These are phyloP conservation scores for Theropithecus gelada DNA, from an alignment of 2,113 vertebrate species.

Conservation along the genomic window DNA sequence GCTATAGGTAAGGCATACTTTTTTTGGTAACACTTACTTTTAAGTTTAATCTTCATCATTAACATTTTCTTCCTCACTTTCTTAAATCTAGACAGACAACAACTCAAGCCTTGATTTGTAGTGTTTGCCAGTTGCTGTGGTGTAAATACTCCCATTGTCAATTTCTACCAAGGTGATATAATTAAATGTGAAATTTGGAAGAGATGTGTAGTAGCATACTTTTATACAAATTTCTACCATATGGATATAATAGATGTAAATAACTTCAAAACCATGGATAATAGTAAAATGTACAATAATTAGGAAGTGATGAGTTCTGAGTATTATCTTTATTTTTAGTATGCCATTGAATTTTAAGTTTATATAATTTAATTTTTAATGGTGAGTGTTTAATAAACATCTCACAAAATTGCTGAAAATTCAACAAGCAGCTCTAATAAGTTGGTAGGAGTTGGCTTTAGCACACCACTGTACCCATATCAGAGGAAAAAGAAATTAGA, in stretches of 20 bases:
- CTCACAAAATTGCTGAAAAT: neutral
- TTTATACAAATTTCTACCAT: neutral
- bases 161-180: neutral
- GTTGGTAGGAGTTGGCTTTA: neutral
- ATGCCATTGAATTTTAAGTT: neutral
- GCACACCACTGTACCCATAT: neutral
- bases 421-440: neutral
- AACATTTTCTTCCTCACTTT: neutral
- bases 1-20: neutral
- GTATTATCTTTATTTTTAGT: neutral
- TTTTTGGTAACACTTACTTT: neutral
- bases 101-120: neutral
- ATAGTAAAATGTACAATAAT: neutral
- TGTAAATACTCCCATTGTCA: neutral
- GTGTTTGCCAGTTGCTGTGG: neutral
- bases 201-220: neutral
- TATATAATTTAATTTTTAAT: neutral
- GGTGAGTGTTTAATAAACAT: neutral
- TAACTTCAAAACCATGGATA: neutral
- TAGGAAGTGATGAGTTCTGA: neutral
- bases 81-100: neutral
- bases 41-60: neutral
- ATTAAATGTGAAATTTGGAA: neutral
- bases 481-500: neutral
- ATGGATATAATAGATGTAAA: neutral